These are phyloP conservation scores for Byasa hedistus DNA, from an alignment of 2,888 invertebrate species.

Conservation along the genomic window DNA sequence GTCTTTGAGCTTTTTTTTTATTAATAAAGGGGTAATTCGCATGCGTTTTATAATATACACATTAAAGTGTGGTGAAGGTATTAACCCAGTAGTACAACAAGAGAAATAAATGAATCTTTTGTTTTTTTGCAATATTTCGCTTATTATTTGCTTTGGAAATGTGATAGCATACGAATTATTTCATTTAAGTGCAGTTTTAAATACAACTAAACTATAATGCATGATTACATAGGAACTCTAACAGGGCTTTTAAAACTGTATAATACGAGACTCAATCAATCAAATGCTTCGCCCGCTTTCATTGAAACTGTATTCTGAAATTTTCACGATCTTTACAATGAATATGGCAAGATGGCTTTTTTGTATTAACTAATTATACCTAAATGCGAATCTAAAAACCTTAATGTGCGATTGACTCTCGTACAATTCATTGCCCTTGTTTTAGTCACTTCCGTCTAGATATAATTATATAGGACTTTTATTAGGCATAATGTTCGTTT, in stretches of 20 bases:
- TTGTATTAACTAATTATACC: neutral
- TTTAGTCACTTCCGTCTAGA: slow-evolving; percentile 15
- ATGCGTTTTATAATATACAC: slow-evolving; percentile 52
- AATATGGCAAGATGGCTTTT: neutral
- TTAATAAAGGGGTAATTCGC: slow-evolving; percentile 56
- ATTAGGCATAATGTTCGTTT: slow-evolving; percentile 7
- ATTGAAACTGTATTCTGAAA: neutral
- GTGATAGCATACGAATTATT: slow-evolving; percentile 62
- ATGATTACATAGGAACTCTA: slow-evolving; percentile 52
- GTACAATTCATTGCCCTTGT: slow-evolving; percentile 19
- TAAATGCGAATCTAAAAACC: neutral
- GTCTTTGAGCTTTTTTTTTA: slow-evolving; percentile 44
- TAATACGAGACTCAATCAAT: slow-evolving; percentile 42
- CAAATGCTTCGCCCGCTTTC: neutral
- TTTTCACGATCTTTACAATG: neutral
- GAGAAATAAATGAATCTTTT: slow-evolving; percentile 44
- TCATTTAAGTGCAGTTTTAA: slow-evolving; percentile 62
- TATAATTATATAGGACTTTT: slow-evolving; percentile 16
- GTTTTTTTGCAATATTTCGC: slow-evolving; percentile 67
- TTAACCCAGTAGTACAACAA: slow-evolving; percentile 57
- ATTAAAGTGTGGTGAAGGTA: slow-evolving; percentile 68
- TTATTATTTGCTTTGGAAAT: slow-evolving; percentile 70
- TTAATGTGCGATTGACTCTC: slow-evolving; percentile 20
- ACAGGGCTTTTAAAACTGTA: slow-evolving; percentile 40
- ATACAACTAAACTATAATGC: slow-evolving; percentile 48